Evolutionary conservation across 2,888 invertebrate species (phyloP), one percentile per base, ranked within the genome.

Genomic region (Metalampra italica): DNA sequence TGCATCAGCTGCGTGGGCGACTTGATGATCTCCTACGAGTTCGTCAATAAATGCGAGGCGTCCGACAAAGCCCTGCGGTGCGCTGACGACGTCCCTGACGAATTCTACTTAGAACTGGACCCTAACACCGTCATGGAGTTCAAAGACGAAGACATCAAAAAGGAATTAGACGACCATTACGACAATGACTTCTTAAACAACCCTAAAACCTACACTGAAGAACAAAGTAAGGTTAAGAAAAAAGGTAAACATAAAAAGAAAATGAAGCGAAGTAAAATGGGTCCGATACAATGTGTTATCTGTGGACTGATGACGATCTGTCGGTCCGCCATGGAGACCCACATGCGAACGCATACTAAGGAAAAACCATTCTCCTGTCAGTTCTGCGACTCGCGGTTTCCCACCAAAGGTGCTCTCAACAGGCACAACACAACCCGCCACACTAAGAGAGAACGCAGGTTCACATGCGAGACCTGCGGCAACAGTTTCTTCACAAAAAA

Each of bases 381-480:
- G 1, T 51, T 58, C 0, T 89, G 89, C 52, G 67, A 71, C 1
- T 58, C 69, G 2, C 61, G 64, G n/a, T 89, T 78, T 45, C 64
- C 71, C 11, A 65, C 79, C 0, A 84, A 83, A 53, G 84, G 85
- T 0, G 69, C 79, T 5, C 56, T 88, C 1, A 77, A 79, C 43
- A 68, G 84, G 29, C 89, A 89, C 52, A 64, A 68, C 13, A 68
- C 72, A 53, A 77, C 73, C 0, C 72, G 68, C 42, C 87, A 87
- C 50, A 57, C 58, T 0, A 55, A 73, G 13, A 65, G 86, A 53
- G 82, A 83, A 53, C 60, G 81, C 1, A 80, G 74, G 47, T 89
- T 78, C 43, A 78, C 75, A 3, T 90, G 90, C 63, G 88, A 89
- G 51, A 80, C 76, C 0, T 89, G 90, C 51, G 89, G 89, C 0